Conservation (phyloP, 2,113 vertebrate genomes). For the Irena cyanogastra region DNA sequence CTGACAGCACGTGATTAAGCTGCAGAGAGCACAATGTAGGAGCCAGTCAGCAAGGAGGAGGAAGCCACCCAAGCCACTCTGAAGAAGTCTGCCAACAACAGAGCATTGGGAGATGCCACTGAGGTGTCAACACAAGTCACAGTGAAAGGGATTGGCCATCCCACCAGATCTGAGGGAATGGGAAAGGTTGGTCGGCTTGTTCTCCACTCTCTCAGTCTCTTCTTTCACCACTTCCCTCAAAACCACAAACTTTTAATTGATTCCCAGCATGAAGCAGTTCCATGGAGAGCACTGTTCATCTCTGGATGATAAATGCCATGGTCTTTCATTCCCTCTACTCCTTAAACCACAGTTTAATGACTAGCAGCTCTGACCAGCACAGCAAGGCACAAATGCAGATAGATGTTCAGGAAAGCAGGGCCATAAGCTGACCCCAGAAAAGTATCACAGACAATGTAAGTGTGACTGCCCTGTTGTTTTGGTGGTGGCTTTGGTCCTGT, state of each 20-base stretch:
- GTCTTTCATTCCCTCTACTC: not conserved
- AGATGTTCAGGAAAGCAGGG: not conserved
- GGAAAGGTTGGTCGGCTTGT: not conserved
- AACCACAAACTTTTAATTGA: not conserved
- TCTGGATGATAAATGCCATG: not conserved
- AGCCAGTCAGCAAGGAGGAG: not conserved
- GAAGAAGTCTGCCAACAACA: not conserved
- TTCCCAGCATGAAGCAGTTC: not conserved
- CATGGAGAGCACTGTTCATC: not conserved
- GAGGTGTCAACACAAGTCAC: not conserved
- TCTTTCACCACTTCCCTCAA: not conserved
- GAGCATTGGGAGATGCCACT: not conserved
- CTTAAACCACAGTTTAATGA: not conserved
- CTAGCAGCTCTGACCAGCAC: not conserved
- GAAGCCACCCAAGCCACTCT: not conserved
- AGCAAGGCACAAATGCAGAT: not conserved
- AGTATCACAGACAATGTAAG: not conserved
- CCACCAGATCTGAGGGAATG: not conserved
- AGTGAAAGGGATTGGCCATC: not conserved
- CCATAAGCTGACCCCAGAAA: not conserved
- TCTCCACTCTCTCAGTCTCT: not conserved
- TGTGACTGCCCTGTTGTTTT: not conserved
- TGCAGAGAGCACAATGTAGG: not conserved
- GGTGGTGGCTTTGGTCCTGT: not conserved
- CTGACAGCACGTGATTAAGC: not conserved